A percentile compares a stretch with the other conserved stretches of the same genome.
phyloP scores from a whole-genome alignment of 1,140 invertebrate species.

The Procambarus clarkii region DNA sequence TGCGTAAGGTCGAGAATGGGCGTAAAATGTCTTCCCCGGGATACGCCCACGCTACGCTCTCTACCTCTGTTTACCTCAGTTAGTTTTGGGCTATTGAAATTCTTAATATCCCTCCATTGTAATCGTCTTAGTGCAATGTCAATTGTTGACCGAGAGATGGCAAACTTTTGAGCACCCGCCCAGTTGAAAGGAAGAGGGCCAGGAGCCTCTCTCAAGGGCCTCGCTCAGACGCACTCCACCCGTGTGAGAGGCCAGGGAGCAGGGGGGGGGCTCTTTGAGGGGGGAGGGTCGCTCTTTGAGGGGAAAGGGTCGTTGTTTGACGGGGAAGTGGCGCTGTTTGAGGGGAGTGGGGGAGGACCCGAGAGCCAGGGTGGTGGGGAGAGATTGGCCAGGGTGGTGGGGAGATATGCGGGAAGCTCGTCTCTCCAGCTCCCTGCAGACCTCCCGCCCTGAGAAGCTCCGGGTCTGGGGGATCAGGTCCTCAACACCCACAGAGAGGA shows the following conservation, averaged over 20 bases:
- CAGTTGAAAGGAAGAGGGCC: slow-evolving; percentile 34
- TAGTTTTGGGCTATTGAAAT: slow-evolving; percentile 65
- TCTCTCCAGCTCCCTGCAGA: neutral
- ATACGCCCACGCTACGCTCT: neutral
- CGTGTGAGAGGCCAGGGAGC: neutral
- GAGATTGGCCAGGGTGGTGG: neutral
- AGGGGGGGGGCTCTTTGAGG: neutral
- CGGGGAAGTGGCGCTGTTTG: too few species aligned
- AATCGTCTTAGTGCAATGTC: slow-evolving; percentile 61
- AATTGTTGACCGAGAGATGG: slow-evolving; percentile 58
- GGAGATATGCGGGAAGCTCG: too few species aligned
- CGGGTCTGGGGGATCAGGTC: neutral
- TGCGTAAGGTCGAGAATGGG: neutral
- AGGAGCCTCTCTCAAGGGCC: neutral
- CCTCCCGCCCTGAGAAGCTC: slow-evolving; percentile 1
- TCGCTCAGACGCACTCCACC: neutral
- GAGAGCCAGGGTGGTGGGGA: neutral
- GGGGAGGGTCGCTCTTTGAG: neutral
- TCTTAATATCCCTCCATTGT: slow-evolving; percentile 66
- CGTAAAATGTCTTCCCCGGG: neutral
- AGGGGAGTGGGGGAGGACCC: too few species aligned
- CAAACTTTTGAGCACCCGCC: slow-evolving; percentile 54
- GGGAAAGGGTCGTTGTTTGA: too few species aligned
- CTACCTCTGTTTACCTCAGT: slow-evolving; percentile 41
- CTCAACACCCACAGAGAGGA: too few species aligned